A percentile compares a stretch with the other conserved stretches of the same genome.
Evolutionary conservation across 2,888 invertebrate genomes (phyloP).

Genomic region (Amiota minor): DNA sequence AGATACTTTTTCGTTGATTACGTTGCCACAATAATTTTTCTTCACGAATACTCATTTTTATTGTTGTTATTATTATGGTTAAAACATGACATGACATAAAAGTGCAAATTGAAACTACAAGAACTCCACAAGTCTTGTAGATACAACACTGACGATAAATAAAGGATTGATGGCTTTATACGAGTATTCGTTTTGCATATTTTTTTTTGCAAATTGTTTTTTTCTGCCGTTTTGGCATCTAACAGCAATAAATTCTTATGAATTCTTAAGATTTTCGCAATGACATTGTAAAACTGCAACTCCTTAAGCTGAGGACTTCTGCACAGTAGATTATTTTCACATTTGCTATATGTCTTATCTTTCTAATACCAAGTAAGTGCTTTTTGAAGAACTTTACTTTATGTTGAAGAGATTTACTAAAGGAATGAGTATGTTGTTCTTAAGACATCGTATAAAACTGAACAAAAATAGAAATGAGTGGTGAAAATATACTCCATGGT

Average conservation of each 20-base stretch:
- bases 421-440: no score
- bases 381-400: no score
- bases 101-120: constrained; percentile 39
- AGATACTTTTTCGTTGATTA: constrained; percentile 57
- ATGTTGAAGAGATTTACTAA: no score
- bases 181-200: neutral
- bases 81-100: constrained; percentile 40
- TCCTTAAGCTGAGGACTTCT: no score
- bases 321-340: no score
- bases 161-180: neutral
- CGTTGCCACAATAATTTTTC: constrained; percentile 51
- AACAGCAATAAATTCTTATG: constrained; percentile 3
- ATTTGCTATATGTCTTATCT: no score
- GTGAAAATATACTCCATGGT: no score
- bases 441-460: no score
- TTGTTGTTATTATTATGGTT: constrained; percentile 25
- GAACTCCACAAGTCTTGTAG: constrained; percentile 33
- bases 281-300: no score
- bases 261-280: neutral
- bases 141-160: neutral
- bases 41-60: constrained; percentile 25
- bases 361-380: no score
- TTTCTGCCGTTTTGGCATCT: neutral
- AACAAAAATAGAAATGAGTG: no score
- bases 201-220: neutral